Percentiles rank a stretch among this genome's conserved stretches.
phyloP scores from a whole-genome alignment of 2,888 invertebrate genomes.

The Drosophila merina region DNA sequence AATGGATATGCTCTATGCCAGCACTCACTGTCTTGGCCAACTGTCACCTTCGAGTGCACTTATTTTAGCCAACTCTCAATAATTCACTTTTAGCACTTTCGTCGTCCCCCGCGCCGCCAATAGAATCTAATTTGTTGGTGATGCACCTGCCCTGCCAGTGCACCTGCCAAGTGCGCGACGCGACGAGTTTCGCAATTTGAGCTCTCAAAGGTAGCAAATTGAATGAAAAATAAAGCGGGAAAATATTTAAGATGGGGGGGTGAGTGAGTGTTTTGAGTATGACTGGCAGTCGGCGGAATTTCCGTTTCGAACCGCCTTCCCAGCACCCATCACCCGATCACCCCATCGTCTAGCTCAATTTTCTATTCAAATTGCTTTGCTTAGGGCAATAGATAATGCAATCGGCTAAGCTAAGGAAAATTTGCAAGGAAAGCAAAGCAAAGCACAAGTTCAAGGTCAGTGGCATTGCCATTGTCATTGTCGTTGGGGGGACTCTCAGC shows the following conservation, averaged over 20 bases:
- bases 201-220: constrained; percentile 32
- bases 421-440: constrained; percentile 21
- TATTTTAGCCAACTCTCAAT: constrained; percentile 15
- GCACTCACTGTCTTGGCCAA: constrained; percentile 17
- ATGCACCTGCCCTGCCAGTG: constrained; percentile 26
- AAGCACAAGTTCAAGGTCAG: constrained; percentile 50
- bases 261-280: constrained; percentile 19
- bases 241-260: constrained; percentile 1
- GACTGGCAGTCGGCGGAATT: constrained; percentile 56
- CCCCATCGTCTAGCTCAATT: constrained; percentile 19
- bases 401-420: constrained; percentile 22
- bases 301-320: constrained; percentile 38
- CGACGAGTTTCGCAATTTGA: constrained; percentile 32
- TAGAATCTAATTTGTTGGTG: constrained; percentile 15
- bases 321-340: too few species aligned
- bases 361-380: constrained; percentile 49
- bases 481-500: constrained; percentile 2
- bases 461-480: constrained; percentile 27
- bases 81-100: constrained; percentile 41
- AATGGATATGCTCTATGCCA: background rate
- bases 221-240: constrained; percentile 22
- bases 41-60: constrained; percentile 29
- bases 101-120: background rate
- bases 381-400: constrained; percentile 22
- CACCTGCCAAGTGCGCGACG: constrained; percentile 36